Percentiles rank a stretch among this genome's conserved stretches.
Evolutionary conservation across 2,113 vertebrate genomes (phyloP).

Genomic region (Callocephalon fimbriatum): DNA sequence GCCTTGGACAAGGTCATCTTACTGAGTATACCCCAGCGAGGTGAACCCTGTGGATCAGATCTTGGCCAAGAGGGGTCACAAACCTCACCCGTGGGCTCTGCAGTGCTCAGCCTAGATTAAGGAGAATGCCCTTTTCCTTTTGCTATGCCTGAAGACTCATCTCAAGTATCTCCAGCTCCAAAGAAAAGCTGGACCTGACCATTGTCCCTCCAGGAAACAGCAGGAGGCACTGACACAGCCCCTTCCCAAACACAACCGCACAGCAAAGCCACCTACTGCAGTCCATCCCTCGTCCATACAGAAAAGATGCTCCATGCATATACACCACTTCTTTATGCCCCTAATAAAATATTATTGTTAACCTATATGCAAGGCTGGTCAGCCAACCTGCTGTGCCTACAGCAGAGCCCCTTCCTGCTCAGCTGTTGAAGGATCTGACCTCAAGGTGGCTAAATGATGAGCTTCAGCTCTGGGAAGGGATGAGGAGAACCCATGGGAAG

Average conservation of each 20-base stretch:
- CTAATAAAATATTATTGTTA: not conserved
- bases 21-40: fast-evolving
- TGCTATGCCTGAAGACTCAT: not conserved
- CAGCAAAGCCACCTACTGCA: not conserved
- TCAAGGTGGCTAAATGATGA: fast-evolving
- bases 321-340: fast-evolving
- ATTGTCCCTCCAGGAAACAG: not conserved
- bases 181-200: not conserved
- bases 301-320: not conserved
- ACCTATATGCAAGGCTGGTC: too few relatives aligned
- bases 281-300: fast-evolving
- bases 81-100: not conserved
- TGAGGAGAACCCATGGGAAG: not conserved
- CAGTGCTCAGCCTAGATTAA: not conserved
- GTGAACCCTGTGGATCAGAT: not conserved
- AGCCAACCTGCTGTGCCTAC: fast-evolving
- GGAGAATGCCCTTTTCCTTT: not conserved
- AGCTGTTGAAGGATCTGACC: not conserved
- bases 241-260: not conserved
- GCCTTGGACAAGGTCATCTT: not conserved
- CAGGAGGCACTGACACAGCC: not conserved
- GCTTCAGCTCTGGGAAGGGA: not conserved
- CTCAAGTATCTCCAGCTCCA: fast-evolving
- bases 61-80: not conserved
- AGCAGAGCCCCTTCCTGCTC: not conserved